phyloP scores from a whole-genome alignment of 2,888 invertebrate genomes.

The Oxyscelio sp. region DNA sequence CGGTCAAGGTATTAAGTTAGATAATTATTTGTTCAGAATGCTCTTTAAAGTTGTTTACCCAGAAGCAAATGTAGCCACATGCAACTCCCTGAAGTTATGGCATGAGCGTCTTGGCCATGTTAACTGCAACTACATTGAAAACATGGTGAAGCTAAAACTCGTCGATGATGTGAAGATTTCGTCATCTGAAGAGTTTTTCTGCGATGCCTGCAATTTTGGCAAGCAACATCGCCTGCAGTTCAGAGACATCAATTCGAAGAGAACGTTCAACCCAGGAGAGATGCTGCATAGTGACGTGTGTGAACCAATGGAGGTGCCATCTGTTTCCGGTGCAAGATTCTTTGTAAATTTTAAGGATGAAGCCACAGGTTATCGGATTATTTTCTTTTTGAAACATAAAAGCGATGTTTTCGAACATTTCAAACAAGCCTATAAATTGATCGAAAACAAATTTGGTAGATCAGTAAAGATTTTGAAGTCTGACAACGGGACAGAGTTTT shows the following conservation, averaged over 20 bases:
- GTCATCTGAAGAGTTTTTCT: slow-evolving; percentile 14
- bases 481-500: slow-evolving; percentile 71
- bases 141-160: slow-evolving; percentile 4
- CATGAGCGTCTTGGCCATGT: slow-evolving; percentile 39
- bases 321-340: slow-evolving; percentile 22
- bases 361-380: not conserved
- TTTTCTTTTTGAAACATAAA: slow-evolving; percentile 45
- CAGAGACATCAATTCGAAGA: slow-evolving; percentile 14
- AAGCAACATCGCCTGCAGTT: slow-evolving; percentile 20
- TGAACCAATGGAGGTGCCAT: slow-evolving; percentile 39
- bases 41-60: slow-evolving; percentile 2
- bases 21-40: slow-evolving; percentile 22
- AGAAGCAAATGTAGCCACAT: slow-evolving; percentile 4
- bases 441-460: slow-evolving; percentile 35
- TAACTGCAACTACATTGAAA: not conserved
- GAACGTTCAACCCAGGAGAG: slow-evolving; percentile 36
- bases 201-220: slow-evolving; percentile 12
- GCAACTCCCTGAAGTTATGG: slow-evolving; percentile 15
- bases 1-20: not conserved
- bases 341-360: slow-evolving; percentile 45
- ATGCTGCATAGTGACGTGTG: slow-evolving; percentile 47
- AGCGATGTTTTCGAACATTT: slow-evolving; percentile 32
- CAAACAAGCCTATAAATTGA: slow-evolving; percentile 12
- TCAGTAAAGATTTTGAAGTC: slow-evolving; percentile 41
- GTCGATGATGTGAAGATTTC: slow-evolving; percentile 15